Percentiles rank a stretch among this genome's conserved stretches.
Conservation (phyloP, 2,113 vertebrate genomes). For the Anser cygnoides region DNA sequence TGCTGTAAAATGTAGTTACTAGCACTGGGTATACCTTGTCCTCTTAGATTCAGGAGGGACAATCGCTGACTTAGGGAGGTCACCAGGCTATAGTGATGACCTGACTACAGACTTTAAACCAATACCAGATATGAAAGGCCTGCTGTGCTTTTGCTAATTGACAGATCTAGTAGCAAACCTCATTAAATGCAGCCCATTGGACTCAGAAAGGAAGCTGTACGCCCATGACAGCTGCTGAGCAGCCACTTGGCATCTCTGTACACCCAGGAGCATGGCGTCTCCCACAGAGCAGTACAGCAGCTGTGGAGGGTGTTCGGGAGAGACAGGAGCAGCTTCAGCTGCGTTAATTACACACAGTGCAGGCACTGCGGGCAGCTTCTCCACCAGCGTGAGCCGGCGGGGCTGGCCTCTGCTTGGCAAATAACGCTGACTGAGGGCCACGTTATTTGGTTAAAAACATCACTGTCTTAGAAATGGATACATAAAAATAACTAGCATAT, state of each 20-base stretch:
- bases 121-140: background rate
- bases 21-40: background rate
- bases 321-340: background rate
- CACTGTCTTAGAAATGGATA: background rate
- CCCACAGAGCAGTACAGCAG: fast-evolving
- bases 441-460: background rate
- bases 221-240: fast-evolving
- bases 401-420: background rate
- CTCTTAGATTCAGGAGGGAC: background rate
- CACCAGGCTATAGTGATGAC: fast-evolving
- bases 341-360: background rate
- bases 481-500: background rate
- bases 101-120: background rate
- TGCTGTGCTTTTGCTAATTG: background rate
- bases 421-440: fast-evolving
- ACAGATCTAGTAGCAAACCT: background rate
- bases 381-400: fast-evolving
- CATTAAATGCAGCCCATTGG: background rate
- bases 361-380: fast-evolving
- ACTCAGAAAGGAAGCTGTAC: background rate
- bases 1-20: background rate
- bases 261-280: background rate
- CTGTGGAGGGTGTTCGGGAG: background rate
- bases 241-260: background rate
- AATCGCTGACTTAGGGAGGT: background rate